Conservation (phyloP, 2,888 invertebrate species). For the Saturnia pavonia region DNA sequence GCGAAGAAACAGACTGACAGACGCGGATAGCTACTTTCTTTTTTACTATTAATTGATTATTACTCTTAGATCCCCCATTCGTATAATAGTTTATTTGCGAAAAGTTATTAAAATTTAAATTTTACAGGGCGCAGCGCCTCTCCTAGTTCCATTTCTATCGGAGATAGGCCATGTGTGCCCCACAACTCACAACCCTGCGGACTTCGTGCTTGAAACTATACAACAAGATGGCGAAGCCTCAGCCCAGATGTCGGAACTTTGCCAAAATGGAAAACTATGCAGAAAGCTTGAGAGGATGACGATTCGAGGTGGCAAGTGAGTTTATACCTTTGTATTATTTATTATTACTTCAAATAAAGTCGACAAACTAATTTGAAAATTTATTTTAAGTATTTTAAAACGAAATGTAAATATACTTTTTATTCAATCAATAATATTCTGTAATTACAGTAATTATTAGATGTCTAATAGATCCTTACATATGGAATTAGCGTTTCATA, state of each 20-base stretch:
- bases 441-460: too few relatives aligned
- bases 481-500: too few relatives aligned
- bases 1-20: too few relatives aligned
- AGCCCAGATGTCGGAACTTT: slow-evolving; percentile 65
- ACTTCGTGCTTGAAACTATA: slow-evolving; percentile 82
- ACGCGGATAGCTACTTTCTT: too few relatives aligned
- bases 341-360: slow-evolving; percentile 11
- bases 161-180: slow-evolving; percentile 86
- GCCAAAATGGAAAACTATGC: slow-evolving; percentile 69
- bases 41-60: too few relatives aligned
- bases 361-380: too few relatives aligned
- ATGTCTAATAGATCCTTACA: too few relatives aligned
- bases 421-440: too few relatives aligned
- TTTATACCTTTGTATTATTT: slow-evolving; percentile 6
- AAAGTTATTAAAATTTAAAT: neutral
- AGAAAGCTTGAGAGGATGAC: slow-evolving; percentile 62
- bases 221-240: slow-evolving; percentile 49
- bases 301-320: slow-evolving; percentile 62
- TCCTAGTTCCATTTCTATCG: slow-evolving; percentile 86
- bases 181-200: slow-evolving; percentile 90
- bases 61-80: too few relatives aligned
- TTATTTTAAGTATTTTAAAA: too few relatives aligned
- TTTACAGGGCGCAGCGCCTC: slow-evolving; percentile 84
- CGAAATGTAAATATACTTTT: too few relatives aligned
- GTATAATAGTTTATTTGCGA: too few relatives aligned